Evolutionary conservation across 2,113 vertebrate species (phyloP).

Genomic region (Onychorhynchus coronatus): DNA sequence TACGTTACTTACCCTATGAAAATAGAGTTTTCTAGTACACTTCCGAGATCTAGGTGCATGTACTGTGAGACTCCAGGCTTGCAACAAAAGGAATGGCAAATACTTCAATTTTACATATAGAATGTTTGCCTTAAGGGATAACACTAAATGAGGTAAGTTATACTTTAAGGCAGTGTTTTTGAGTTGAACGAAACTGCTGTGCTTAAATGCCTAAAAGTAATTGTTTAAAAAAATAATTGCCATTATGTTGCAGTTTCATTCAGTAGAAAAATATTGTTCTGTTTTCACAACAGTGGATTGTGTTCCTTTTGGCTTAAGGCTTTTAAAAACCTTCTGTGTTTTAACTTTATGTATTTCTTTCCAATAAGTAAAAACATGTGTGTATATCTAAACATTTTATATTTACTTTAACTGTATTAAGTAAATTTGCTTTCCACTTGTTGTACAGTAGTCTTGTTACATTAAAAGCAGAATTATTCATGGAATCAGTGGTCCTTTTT

Average conservation of each 20-base stretch:
- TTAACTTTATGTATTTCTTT: slow-evolving; percentile 57
- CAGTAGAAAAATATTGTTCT: slow-evolving; percentile 7
- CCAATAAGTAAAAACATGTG: not conserved
- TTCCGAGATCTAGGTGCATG: slow-evolving; percentile 36
- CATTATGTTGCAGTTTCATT: slow-evolving; percentile 42
- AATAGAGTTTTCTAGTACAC: slow-evolving; percentile 18
- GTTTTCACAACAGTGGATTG: slow-evolving; percentile 3
- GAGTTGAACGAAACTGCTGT: slow-evolving; percentile 18
- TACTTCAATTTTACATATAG: not conserved
- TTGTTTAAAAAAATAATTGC: slow-evolving; percentile 29
- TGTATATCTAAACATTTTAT: slow-evolving; percentile 64
- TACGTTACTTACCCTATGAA: not conserved
- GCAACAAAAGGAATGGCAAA: not conserved
- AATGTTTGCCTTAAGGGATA: slow-evolving; percentile 16
- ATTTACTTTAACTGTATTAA: slow-evolving; percentile 61
- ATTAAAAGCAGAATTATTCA: slow-evolving; percentile 65
- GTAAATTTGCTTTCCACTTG: slow-evolving; percentile 48
- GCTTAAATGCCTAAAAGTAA: slow-evolving; percentile 39
- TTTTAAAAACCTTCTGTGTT: slow-evolving; percentile 1
- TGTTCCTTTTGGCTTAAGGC: slow-evolving; percentile 43
- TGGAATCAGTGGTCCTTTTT: not conserved
- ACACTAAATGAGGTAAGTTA: not conserved
- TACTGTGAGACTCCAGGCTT: slow-evolving; percentile 29
- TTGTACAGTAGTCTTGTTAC: slow-evolving; percentile 51
- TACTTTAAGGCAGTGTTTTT: not conserved